These are phyloP conservation scores for Lepidurus arcticus DNA, from an alignment of 1,140 invertebrate genomes.

Conservation along the genomic window DNA sequence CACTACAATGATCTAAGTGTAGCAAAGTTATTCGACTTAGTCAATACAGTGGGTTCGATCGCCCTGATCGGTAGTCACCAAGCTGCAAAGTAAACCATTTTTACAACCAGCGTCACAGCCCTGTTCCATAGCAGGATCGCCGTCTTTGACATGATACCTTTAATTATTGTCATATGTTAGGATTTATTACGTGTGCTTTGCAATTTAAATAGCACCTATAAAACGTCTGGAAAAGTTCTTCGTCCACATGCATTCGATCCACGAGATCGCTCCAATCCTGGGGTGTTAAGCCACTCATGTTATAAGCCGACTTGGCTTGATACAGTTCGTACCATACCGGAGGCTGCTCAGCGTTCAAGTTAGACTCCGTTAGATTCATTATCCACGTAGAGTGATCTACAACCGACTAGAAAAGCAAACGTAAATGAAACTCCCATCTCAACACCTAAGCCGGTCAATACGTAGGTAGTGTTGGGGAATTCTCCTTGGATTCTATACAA, in stretches of 20 bases:
- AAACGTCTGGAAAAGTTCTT: constrained; percentile 42
- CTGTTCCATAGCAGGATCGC: constrained; percentile 41
- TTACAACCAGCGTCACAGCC: constrained; percentile 54
- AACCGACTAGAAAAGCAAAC: constrained; percentile 44
- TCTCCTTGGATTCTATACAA: constrained; percentile 60
- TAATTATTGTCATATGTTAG: not conserved
- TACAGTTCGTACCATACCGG: constrained; percentile 64
- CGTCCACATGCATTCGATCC: constrained; percentile 40
- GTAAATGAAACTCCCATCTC: not conserved
- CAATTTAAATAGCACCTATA: constrained; percentile 41
- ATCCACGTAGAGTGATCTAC: constrained; percentile 65
- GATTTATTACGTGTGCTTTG: constrained; percentile 31
- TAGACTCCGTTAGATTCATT: constrained; percentile 70
- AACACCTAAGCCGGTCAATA: constrained; percentile 43
- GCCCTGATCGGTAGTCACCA: constrained; percentile 48
- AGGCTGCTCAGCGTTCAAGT: constrained; percentile 47
- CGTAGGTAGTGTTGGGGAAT: constrained; percentile 31
- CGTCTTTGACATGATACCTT: constrained; percentile 39
- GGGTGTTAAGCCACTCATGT: constrained; percentile 45
- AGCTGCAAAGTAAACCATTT: constrained; percentile 52
- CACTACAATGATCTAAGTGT: no score
- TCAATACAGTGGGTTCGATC: constrained; percentile 26
- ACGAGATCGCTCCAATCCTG: constrained; percentile 43
- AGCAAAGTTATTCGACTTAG: no score
- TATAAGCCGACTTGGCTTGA: constrained; percentile 58